Evolutionary conservation across 1,140 invertebrate genomes (phyloP).

Genomic region (Procambarus virginalis): DNA sequence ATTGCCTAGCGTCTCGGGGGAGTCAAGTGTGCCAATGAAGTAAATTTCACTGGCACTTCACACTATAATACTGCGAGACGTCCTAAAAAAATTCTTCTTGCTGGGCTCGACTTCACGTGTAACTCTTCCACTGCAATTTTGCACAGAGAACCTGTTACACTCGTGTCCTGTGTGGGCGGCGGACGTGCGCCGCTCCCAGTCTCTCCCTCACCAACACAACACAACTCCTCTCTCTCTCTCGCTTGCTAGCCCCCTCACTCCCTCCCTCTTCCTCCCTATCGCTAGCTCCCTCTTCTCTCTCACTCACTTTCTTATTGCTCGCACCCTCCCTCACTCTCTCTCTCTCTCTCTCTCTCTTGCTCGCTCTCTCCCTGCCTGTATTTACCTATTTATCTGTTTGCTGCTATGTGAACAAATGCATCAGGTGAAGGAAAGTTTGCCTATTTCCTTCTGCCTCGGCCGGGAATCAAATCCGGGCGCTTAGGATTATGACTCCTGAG

Average conservation of each 20-base stretch:
- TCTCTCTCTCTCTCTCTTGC: too few relatives aligned
- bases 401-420: too few relatives aligned
- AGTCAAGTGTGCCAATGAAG: slow-evolving; percentile 5
- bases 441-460: too few relatives aligned
- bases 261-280: background rate
- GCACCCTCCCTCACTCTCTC: too few relatives aligned
- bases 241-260: background rate
- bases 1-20: slow-evolving; percentile 42
- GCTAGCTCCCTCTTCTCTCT: background rate
- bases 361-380: too few relatives aligned
- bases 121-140: too few relatives aligned
- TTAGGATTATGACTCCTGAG: too few relatives aligned
- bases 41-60: slow-evolving; percentile 7
- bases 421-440: too few relatives aligned
- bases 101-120: background rate
- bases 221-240: background rate
- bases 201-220: background rate
- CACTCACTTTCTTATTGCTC: background rate
- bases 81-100: background rate
- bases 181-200: background rate
- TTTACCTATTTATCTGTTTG: too few relatives aligned
- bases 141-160: too few relatives aligned
- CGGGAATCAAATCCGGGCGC: too few relatives aligned
- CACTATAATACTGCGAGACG: background rate
- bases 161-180: too few relatives aligned